Base-by-base conservation (phyloP, 2,113 vertebrate species). In the Patagioenas fasciata region DNA sequence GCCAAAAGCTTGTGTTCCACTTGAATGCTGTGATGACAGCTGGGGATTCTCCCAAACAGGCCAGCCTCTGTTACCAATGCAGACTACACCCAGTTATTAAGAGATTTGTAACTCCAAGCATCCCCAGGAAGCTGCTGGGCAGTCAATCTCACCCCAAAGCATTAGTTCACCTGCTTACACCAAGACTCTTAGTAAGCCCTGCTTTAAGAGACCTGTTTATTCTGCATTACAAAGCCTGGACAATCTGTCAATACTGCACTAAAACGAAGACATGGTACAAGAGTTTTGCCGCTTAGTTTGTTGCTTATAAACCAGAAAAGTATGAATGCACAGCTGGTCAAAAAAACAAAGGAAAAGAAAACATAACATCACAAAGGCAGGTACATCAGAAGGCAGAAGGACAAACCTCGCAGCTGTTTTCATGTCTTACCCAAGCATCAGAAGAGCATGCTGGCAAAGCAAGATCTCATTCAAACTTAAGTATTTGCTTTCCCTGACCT, bases 1-100 rank as follows among this genome's bases (percentile, higher is more conserved):
- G 24, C 48, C 54, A 34, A 66, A 38, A n/a, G 14, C 47, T 50
- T 3, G 20, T 4, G 3, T 44, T 57, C 26, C 44, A 36, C 1
- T 0, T 3, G 12, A 64, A 47, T 0, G 5, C 32, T n/a, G 16
- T 3, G 34, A 9, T 5, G 2, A 16, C 29, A 47, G 66, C 44
- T 29, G 6, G 2, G 3, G 11, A 21, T 21, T 26, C 40, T 48
- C n/a, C 31, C 31, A 6, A 9, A 32, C 8, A 25, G 53, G 32
- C 24, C 3, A 0, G 13, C 29, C 29, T 42, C 32, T 0, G 9
- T 31, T 88, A 80, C 54, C 51, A 40, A 4, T 71, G 44, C 1
- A 0, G 44, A 56, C 34, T 44, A 69, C 48, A 72, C 67, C 79
- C 58, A 24, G 16, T 32, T 14, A 88, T 32, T 70, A 54, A 3